Base-by-base conservation (phyloP, 2,888 invertebrate genomes). In the Chrysodeixis includens region DNA sequence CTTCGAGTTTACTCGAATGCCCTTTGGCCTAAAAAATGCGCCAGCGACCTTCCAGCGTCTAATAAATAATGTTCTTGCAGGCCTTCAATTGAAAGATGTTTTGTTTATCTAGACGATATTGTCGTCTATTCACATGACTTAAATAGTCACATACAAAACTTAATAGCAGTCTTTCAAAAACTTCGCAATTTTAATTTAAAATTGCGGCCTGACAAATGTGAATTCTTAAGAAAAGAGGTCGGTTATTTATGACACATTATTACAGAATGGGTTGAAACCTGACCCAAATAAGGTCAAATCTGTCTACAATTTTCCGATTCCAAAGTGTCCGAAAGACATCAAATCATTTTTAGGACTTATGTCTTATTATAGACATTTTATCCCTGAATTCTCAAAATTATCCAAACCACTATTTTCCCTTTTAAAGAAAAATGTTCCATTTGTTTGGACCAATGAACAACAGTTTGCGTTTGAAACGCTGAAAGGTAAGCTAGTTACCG, bases 281-380 rank as follows among this genome's bases (percentile, higher is more conserved):
- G 58, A 67, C 18, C 57, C 57, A 6, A 55, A 67, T 30, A 66
- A 66, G 35, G 57, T 62, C 7, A 66, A 62, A 51, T 54, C 66
- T 1, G 53, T 62, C 12, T 30, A 12, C 1, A 22, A 61, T 30
- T 58, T 62, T 35, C 57, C 61, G 8, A 14, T 44, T 12, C 66
- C 61, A 8, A 61, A 66, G 53, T 40, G 14, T 30, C 53, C 57
- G 0, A 65, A 58, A 32, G 61, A 66, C 20, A 57, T 61, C 32
- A n/a, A n/a, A n/a, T n/a, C n/a, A n/a, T n/a, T n/a, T n/a, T n/a
- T n/a, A n/a, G n/a, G n/a, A n/a, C n/a, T 57, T 54, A 57, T 60
- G 4, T 44, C 46, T 4, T 65, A 65, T 46, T 65, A 65, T 30
- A 46, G 65, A 7, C 46, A 49, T 40, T 65, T 59, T 30, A 59